A percentile compares a stretch with the other conserved stretches of the same genome.
Conservation (phyloP, 2,797 vertebrate species). For the Dermochelys coriacea region DNA sequence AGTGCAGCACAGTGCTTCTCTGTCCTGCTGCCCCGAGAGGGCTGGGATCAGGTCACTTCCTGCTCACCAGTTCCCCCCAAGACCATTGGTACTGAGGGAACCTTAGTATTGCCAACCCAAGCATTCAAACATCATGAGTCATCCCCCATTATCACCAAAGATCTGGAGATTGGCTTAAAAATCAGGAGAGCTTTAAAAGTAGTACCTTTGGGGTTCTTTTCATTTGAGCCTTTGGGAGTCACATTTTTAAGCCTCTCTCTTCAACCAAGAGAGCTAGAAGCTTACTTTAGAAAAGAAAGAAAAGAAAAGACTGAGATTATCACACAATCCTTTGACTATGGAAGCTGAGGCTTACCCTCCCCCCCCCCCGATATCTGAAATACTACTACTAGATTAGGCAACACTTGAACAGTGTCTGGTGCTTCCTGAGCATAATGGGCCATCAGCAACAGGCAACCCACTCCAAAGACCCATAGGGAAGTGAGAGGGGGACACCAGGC, state of each 20-base stretch:
- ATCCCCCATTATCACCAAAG: too few relatives aligned
- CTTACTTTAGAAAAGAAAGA: not conserved
- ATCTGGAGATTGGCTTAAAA: not conserved
- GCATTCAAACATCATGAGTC: too few relatives aligned
- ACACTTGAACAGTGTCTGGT: not conserved
- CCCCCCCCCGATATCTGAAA: not conserved
- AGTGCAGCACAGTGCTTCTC: too few relatives aligned
- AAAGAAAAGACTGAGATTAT: not conserved
- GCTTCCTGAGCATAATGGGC: not conserved
- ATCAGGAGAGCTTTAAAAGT: not conserved
- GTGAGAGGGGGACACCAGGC: not conserved
- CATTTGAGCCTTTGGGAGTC: not conserved
- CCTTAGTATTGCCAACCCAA: too few relatives aligned
- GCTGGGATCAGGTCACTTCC: too few relatives aligned
- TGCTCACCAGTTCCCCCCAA: too few relatives aligned
- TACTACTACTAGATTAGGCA: not conserved
- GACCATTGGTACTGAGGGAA: too few relatives aligned
- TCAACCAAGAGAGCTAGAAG: not conserved
- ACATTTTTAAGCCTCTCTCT: not conserved
- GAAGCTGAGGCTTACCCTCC: not conserved
- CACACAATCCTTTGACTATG: not conserved
- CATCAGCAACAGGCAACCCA: not conserved
- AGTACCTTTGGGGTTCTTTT: not conserved
- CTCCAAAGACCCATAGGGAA: not conserved
- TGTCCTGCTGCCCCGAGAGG: too few relatives aligned